Conservation (phyloP, 2,888 invertebrate species). For the Lithophane ornitopus region DNA sequence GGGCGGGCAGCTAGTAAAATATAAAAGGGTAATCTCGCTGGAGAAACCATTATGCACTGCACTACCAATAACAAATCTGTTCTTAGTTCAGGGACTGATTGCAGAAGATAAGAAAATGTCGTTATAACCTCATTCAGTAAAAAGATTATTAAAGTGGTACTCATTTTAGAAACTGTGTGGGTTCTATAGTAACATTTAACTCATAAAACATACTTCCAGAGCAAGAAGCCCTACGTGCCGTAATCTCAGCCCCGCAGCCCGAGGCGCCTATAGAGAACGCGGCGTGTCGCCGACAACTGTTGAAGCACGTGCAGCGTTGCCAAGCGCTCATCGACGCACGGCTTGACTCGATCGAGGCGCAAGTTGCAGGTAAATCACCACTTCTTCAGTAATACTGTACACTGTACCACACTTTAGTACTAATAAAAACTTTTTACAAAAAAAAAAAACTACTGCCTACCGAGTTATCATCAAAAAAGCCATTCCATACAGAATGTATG, state of each 20-base stretch:
- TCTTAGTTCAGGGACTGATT: not conserved
- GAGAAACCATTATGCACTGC: not conserved
- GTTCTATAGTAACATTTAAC: not conserved
- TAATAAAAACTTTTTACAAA: too few species aligned
- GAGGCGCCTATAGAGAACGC: conserved; percentile 95
- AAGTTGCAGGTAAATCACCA: conserved; percentile 91
- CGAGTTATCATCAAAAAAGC: too few species aligned
- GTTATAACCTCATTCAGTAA: too few species aligned
- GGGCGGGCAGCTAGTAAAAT: too few species aligned
- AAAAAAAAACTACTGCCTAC: too few species aligned
- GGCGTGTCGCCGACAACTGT: conserved; percentile 94
- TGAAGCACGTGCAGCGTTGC: conserved; percentile 94
- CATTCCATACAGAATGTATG: too few species aligned
- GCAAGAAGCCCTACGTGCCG: conserved; percentile 62
- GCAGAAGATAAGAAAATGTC: not conserved
- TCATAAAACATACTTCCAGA: conserved; percentile 30
- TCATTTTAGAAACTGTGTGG: not conserved
- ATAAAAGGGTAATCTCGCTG: not conserved
- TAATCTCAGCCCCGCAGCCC: conserved; percentile 92
- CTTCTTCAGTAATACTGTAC: not conserved
- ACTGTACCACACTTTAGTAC: not conserved
- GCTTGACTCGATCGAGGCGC: conserved; percentile 94
- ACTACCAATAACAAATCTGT: not conserved
- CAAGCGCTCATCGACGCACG: conserved; percentile 93
- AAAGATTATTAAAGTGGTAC: too few species aligned